Evolutionary conservation across 2,113 vertebrate species (phyloP).

Genomic region (Anoplopoma fimbria): DNA sequence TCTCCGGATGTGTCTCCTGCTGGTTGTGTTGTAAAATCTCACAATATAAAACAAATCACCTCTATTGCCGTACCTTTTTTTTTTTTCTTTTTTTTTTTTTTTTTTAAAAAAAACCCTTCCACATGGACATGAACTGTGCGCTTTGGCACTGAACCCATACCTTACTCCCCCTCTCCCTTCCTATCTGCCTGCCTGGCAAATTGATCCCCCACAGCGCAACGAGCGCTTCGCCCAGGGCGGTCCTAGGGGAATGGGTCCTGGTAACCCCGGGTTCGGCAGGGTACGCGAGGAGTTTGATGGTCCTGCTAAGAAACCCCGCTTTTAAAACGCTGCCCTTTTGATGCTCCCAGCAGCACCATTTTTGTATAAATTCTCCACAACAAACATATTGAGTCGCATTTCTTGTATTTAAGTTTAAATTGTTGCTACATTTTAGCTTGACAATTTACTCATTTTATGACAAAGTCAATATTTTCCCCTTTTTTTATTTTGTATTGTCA

Average conservation of each 20-base stretch:
- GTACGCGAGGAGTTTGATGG: slow-evolving; percentile 99
- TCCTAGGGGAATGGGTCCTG: slow-evolving; percentile 94
- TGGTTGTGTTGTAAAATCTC: slow-evolving; percentile 79
- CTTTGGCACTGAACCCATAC: slow-evolving; percentile 49
- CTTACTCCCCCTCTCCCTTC: slow-evolving; percentile 10
- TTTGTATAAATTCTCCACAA: slow-evolving; percentile 89
- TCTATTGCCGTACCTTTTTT: slow-evolving; percentile 30
- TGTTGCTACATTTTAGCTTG: slow-evolving; percentile 95
- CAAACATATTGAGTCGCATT: slow-evolving; percentile 79
- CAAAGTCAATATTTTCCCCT: slow-evolving; percentile 65
- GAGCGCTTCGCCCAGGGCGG: slow-evolving; percentile 97
- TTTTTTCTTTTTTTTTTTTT: not conserved
- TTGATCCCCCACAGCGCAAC: slow-evolving; percentile 91
- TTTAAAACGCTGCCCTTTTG: slow-evolving; percentile 85
- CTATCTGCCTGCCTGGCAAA: slow-evolving; percentile 81
- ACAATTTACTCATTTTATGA: slow-evolving; percentile 82
- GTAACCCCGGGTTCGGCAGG: slow-evolving; percentile 94
- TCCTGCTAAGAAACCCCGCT: slow-evolving; percentile 97
- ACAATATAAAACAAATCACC: slow-evolving; percentile 63
- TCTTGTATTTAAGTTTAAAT: slow-evolving; percentile 92
- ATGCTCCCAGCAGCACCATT: slow-evolving; percentile 74
- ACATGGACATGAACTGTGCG: slow-evolving; percentile 81
- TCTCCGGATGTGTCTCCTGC: slow-evolving; percentile 90
- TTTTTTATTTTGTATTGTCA: slow-evolving; percentile 81
- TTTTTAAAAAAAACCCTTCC: slow-evolving; percentile 19